Percentiles rank a stretch among this genome's conserved stretches.
phyloP scores from a whole-genome alignment of 1,140 invertebrate species.

The Philotrypesis tridentata region DNA sequence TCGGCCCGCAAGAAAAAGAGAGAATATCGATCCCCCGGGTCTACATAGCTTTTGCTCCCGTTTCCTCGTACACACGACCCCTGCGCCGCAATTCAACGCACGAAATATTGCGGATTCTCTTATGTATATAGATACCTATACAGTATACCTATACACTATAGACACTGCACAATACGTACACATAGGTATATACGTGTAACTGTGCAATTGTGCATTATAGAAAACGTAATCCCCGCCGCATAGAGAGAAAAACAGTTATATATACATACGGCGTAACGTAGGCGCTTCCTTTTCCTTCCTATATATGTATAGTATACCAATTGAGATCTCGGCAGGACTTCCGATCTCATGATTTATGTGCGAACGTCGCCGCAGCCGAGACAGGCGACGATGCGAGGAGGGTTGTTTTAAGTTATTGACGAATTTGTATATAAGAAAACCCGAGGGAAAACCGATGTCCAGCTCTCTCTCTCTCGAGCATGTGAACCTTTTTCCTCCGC shows the following conservation, averaged over 20 bases:
- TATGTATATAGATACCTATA: background rate
- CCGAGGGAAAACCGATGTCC: background rate
- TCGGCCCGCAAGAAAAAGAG: background rate
- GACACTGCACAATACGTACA: too few species aligned
- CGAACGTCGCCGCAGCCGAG: background rate
- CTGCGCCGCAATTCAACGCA: background rate
- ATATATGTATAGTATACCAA: too few species aligned
- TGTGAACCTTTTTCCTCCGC: too few species aligned
- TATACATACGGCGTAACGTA: background rate
- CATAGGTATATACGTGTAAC: too few species aligned
- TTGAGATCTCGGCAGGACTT: background rate
- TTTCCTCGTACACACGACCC: slow-evolving; percentile 9
- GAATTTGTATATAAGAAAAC: too few species aligned
- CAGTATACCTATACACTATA: background rate
- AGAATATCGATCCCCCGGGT: slow-evolving; percentile 13
- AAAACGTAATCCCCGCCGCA: background rate
- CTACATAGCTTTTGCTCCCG: background rate
- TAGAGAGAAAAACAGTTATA: background rate
- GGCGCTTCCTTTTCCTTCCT: background rate
- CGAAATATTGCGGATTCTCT: background rate
- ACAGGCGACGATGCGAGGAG: background rate
- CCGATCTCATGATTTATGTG: slow-evolving; percentile 3
- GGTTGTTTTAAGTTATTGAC: background rate
- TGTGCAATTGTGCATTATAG: too few species aligned
- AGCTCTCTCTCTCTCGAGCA: too few species aligned